Conservation (phyloP, 1,140 invertebrate genomes). For the Colletes gigas region DNA sequence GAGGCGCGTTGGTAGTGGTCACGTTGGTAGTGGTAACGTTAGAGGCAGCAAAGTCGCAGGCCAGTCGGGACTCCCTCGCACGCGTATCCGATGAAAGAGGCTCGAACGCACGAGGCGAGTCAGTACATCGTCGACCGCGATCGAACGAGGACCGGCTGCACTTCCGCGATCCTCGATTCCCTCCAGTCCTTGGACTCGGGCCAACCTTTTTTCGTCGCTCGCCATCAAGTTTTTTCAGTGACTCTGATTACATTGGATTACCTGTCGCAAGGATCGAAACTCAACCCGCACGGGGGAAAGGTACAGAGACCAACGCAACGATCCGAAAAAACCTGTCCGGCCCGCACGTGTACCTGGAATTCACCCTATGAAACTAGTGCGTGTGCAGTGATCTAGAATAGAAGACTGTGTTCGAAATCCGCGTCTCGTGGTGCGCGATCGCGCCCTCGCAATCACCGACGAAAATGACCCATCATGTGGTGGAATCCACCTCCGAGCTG, state of each 20-base stretch:
- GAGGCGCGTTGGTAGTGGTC: not conserved
- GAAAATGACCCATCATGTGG: constrained; percentile 71
- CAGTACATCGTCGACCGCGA: constrained; percentile 64
- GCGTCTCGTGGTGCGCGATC: constrained; percentile 35
- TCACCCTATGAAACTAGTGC: constrained; percentile 15
- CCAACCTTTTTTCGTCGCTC: not conserved
- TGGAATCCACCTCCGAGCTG: constrained; percentile 70
- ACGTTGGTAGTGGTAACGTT: constrained; percentile 19
- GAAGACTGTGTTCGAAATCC: constrained; percentile 24
- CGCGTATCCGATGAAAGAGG: constrained; percentile 57
- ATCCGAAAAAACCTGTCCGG: not conserved
- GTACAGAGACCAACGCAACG: too few relatives aligned
- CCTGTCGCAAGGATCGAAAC: not conserved
- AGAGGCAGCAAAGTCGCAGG: constrained; percentile 38
- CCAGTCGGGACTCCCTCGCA: constrained; percentile 64
- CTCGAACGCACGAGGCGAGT: constrained; percentile 62
- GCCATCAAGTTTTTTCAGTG: not conserved
- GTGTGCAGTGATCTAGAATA: constrained; percentile 46
- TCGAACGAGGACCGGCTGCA: constrained; percentile 42
- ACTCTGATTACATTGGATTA: not conserved
- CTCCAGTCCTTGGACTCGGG: not conserved
- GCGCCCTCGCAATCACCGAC: not conserved
- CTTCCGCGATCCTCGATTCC: not conserved
- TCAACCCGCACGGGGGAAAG: not conserved
- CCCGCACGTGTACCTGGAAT: constrained; percentile 37